These are phyloP conservation scores for Lypha dubia DNA, from an alignment of 2,888 invertebrate species.

Conservation along the genomic window DNA sequence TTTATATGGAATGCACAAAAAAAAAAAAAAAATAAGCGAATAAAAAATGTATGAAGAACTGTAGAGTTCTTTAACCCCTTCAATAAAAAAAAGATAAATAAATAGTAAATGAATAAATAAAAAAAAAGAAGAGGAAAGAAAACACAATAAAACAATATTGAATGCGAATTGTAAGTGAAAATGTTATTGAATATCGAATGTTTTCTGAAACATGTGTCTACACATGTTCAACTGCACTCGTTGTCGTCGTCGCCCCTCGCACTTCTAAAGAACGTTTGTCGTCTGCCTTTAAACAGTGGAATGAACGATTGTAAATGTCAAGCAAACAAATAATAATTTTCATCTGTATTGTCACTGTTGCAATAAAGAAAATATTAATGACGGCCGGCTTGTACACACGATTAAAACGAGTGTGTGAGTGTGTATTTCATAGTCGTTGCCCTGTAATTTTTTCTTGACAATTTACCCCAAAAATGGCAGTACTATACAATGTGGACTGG, in stretches of 20 bases:
- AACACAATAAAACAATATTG: background rate
- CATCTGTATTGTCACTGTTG: conserved; percentile 1
- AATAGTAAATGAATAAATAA: conserved; percentile 38
- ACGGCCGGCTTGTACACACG: background rate
- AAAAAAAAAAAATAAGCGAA: background rate
- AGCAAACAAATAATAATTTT: background rate
- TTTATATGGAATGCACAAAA: background rate
- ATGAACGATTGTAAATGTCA: conserved; percentile 7
- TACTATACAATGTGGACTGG: too few relatives aligned
- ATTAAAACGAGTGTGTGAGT: conserved; percentile 1
- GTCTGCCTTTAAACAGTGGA: background rate
- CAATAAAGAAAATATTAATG: background rate
- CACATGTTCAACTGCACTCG: conserved; percentile 53
- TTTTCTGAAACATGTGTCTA: conserved; percentile 59
- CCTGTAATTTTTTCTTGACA: too few relatives aligned
- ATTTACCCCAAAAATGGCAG: too few relatives aligned
- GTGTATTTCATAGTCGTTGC: background rate
- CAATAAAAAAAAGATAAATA: conserved; percentile 37
- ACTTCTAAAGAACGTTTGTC: background rate
- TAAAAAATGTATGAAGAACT: background rate
- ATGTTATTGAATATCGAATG: conserved; percentile 44
- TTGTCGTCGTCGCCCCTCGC: background rate
- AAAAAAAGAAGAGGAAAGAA: conserved; percentile 22
- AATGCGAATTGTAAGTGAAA: conserved; percentile 47
- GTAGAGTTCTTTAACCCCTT: conserved; percentile 52